Evolutionary conservation across 2,113 vertebrate species (phyloP), one percentile per base, ranked within the genome.

Genomic region (Hymenochirus boettgeri): DNA sequence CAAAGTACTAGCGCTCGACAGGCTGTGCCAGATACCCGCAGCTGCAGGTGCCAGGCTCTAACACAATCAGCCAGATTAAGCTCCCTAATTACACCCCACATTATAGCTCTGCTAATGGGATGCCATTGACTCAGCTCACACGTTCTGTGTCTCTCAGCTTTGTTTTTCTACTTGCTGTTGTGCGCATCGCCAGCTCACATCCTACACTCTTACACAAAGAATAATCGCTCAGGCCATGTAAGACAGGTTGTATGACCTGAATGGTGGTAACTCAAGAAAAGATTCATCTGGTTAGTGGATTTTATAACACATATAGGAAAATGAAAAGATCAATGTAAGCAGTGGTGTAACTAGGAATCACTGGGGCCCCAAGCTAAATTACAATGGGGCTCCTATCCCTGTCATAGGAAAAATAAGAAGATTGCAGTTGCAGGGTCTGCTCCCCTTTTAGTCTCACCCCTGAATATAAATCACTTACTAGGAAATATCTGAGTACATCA

Each of bases 11-110:
- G 58, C 60, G 57, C 79, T 82, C 76, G 79, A 70, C 74, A 77
- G 73, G 42, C 55, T 27, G 60, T 72, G 61, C 46, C 53, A 37
- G 75, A 62, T 72, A 24, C 64, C 53, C 18, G 42, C 52, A 18
- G 50, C 57, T 76, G 73, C 79, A 81, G 72, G 74, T 81, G 82
- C 74, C 64, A 51, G 64, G 51, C 55, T 66, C 59, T 63, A 67
- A 70, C 65, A 58, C 70, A 70, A 75, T 76, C 78, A 75, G 73
- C 70, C 27, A 33, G 29, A 64, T 65, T 70, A 74, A 77, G 72
- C 70, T 76, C 73, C 58, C 69, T 73, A 6, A 74, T 56, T 73
- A 60, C 25, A 17, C 18, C n/a, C 25, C 12, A 18, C 45, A 51
- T 24, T 57, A 77, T 60, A 37, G 24, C 65, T 64, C 35, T 69